Evolutionary conservation across 2,113 vertebrate species (phyloP), one percentile per base, ranked within the genome.

Genomic region (Clarias batrachus): DNA sequence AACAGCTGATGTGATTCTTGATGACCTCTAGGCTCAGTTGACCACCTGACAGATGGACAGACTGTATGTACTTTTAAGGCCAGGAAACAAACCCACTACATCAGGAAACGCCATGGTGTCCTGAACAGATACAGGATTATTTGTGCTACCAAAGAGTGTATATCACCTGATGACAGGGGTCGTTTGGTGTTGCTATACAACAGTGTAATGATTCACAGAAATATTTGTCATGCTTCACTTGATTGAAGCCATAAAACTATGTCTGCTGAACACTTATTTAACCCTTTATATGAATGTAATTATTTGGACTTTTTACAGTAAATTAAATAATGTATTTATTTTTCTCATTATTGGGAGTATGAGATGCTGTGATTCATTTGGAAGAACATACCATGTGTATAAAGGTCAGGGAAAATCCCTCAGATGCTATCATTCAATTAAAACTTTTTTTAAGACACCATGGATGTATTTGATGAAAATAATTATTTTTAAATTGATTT

Each of bases 131-230:
- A 41, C 56, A 41, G 17, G n/a, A 76, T 54, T 70, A 65, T 63
- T 85, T 66, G 54, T 73, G 60, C 16, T 54, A 23, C 33, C 60
- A 66, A n/a, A 2, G 3, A 21, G 10, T 17, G 30, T 63, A 52
- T 63, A 84, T 54, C n/a, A 81, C 25, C 59, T 68, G 73, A 12
- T 52, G 27, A 21, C 78, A 33, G 23, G 52, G 76, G 60, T 41
- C 5, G 16, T 79, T 85, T 68, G 33, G 84, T 63, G 73, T 56
- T 79, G 48, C 57, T 86, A 48, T 71, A 71, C 63, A 60, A 62
- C 85, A 71, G 78, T 52, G 54, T 73, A 82, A 86, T 82, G 79
- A 81, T 74, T 65, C 63, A 82, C 85, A 74, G 19, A 4, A 52
- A 70, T 41, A 62, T 71, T 37, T 78, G 54, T 73, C 23, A 70